Percentiles rank a stretch among this genome's conserved stretches.
Conservation (phyloP, 1,140 invertebrate species). For the Adoxophyes honmai region DNA sequence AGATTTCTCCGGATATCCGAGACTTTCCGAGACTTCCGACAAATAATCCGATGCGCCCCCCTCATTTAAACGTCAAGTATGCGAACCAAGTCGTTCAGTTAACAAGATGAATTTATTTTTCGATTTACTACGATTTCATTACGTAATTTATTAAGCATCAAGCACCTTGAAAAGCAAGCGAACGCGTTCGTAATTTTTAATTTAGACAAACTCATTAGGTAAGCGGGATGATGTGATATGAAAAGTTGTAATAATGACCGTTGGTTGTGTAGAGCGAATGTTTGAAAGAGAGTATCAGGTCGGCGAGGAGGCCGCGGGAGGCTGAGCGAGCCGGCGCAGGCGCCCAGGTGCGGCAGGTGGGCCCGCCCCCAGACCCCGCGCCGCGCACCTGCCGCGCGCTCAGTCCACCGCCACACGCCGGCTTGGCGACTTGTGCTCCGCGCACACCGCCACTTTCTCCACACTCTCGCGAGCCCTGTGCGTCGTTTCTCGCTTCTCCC, state of each 20-base stretch:
- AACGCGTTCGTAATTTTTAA: too few relatives aligned
- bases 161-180: too few relatives aligned
- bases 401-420: constrained; percentile 74
- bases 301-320: constrained; percentile 31
- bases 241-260: neutral
- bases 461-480: constrained; percentile 66
- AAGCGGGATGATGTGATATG: too few relatives aligned
- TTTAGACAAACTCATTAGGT: too few relatives aligned
- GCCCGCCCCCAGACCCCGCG: constrained; percentile 66
- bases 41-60: constrained; percentile 7
- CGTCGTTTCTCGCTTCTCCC: constrained; percentile 64
- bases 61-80: neutral
- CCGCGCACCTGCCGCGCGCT: constrained; percentile 64
- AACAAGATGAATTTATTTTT: constrained; percentile 1
- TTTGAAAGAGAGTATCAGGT: constrained; percentile 7
- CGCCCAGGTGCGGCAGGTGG: constrained; percentile 73
- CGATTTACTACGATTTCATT: constrained; percentile 1
- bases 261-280: neutral
- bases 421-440: constrained; percentile 72
- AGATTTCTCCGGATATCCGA: constrained; percentile 39
- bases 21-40: neutral
- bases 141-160: neutral
- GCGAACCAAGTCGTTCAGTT: constrained; percentile 3
- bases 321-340: constrained; percentile 67
- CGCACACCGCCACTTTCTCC: constrained; percentile 68